Evolutionary conservation across 2,113 vertebrate genomes (phyloP), one percentile per base, ranked within the genome.

Genomic region (Pionites leucogaster): DNA sequence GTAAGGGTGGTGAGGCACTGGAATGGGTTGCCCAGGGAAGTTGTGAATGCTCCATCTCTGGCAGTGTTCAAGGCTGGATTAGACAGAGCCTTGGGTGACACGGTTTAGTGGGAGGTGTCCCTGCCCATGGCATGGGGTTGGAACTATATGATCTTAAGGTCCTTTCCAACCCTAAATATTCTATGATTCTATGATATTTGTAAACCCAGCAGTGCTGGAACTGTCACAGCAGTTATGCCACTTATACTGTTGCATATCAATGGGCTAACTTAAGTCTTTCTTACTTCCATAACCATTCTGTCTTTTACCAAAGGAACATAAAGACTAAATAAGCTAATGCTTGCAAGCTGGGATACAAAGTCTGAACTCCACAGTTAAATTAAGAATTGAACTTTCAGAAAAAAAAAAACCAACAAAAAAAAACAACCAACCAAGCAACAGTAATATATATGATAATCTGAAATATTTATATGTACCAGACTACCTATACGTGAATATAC

Each of bases 401-500:
- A 1, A 3, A 55, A 68, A 29, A 11, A 20, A 11, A 23, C 2
- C 13, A 25, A 49, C 7, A 49, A 47, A 49, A 20, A 18, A 49
- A 49, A 49, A 7, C 35, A 37, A 37, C 35, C 46, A 85, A 10
- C 17, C 20, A 72, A 82, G 20, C 15, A 88, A 29, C 9, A 64
- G 52, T 11, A 63, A 47, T 17, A 77, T 65, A 65, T 37, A 68
- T 9, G 24, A 42, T 27, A 69, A 72, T 35, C 11, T 72, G 84
- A 46, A 10, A 20, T 17, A 60, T 62, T 42, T 25, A 10, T 24
- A 79, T 9, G 7, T 7, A 69, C 35, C 16, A 47, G 11, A 31
- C 60, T 42, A 79, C 17, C 63, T 55, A 24, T 14, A 64, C 0
- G 1, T 3, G 7, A 90, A 50, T 1, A 0, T 25, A 75, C 9